These are phyloP conservation scores for Episyrphus balteatus DNA, from an alignment of 1,140 invertebrate species.

Conservation along the genomic window DNA sequence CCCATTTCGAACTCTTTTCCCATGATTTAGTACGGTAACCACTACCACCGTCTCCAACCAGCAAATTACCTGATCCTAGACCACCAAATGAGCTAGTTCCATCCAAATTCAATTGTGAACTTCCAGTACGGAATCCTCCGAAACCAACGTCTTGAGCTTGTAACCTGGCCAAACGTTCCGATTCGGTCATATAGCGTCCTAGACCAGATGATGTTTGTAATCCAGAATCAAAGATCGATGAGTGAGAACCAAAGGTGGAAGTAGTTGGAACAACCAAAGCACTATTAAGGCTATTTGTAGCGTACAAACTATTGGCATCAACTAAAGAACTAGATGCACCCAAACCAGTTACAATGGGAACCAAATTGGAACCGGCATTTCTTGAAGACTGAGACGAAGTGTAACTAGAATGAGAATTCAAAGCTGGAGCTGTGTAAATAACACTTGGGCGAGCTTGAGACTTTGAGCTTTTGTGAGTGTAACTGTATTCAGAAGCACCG, in stretches of 20 bases:
- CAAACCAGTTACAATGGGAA: no score
- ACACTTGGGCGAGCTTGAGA: background rate
- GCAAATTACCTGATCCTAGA: background rate
- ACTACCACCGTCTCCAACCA: slow-evolving; percentile 10
- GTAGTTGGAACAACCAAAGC: background rate
- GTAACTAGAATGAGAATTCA: slow-evolving; percentile 1
- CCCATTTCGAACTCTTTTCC: slow-evolving; percentile 37
- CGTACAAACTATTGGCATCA: no score
- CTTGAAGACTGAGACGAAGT: no score
- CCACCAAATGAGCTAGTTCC: slow-evolving; percentile 11
- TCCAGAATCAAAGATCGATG: background rate
- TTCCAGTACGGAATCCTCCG: slow-evolving; percentile 11
- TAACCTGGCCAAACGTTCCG: slow-evolving; percentile 13
- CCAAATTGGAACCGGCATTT: no score
- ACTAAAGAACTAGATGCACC: no score
- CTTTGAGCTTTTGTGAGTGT: background rate
- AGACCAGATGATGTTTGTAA: background rate
- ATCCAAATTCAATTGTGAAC: slow-evolving; percentile 9
- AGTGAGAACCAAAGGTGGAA: background rate
- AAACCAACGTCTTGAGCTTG: slow-evolving; percentile 13
- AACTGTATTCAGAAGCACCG: background rate
- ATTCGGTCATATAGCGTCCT: slow-evolving; percentile 10
- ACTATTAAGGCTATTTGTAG: no score
- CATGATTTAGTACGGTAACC: slow-evolving; percentile 31
- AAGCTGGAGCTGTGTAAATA: background rate